A percentile compares a stretch with the other conserved stretches of the same genome.
phyloP scores from a whole-genome alignment of 2,797 vertebrate genomes.

The Crocidura indochinensis region DNA sequence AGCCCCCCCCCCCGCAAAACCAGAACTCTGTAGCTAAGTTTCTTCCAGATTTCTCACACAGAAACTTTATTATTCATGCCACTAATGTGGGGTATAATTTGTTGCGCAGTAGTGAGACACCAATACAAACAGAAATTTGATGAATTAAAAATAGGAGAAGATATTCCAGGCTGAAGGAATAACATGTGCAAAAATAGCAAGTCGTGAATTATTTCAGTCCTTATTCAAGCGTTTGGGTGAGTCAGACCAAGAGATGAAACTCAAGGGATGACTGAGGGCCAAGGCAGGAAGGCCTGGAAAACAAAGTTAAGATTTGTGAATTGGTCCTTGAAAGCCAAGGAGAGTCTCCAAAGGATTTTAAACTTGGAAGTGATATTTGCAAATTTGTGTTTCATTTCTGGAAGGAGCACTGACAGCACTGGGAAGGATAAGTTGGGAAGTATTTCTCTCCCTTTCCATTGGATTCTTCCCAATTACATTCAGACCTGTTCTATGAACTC shows the following conservation, averaged over 20 bases:
- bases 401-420: not conserved
- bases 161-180: not conserved
- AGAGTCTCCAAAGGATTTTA: not conserved
- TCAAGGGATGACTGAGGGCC: not conserved
- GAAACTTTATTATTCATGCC: conserved; percentile 29
- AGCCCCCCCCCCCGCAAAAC: not conserved
- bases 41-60: not conserved
- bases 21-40: not conserved
- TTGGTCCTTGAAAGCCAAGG: not conserved
- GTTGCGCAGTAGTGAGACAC: not conserved
- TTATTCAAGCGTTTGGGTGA: not conserved
- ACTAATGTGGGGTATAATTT: not conserved
- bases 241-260: not conserved
- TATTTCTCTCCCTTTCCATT: not conserved
- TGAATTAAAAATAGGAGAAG: not conserved
- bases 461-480: not conserved
- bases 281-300: not conserved
- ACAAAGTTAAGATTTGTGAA: not conserved
- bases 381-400: not conserved
- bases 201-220: not conserved
- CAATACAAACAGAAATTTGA: not conserved
- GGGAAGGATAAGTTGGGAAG: not conserved
- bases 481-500: not conserved
- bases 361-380: not conserved
- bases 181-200: not conserved